Conservation (phyloP, 2,797 vertebrate genomes). For the Catharus ustulatus region DNA sequence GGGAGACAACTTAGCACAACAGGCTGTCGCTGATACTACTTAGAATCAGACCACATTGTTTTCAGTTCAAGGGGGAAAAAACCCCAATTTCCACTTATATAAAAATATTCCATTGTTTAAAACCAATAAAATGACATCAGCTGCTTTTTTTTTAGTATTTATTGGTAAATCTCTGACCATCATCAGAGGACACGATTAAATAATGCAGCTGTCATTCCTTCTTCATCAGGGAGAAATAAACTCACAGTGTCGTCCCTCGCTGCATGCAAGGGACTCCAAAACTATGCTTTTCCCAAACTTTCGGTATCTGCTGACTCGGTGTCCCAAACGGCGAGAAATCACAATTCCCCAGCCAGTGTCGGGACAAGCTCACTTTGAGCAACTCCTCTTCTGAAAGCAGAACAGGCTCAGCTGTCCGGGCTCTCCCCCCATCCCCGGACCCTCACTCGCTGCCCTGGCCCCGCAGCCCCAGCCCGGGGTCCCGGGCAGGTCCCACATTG, state of each 20-base stretch:
- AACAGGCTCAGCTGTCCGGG: background rate
- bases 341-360: accelerated
- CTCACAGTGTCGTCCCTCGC: background rate
- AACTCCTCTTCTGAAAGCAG: background rate
- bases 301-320: accelerated
- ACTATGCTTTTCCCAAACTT: background rate
- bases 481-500: background rate
- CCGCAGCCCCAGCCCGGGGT: background rate
- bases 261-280: background rate
- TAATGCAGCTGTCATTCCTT: background rate
- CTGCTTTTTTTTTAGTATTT: background rate
- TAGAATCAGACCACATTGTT: background rate
- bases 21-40: background rate
- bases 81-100: background rate
- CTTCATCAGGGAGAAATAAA: background rate
- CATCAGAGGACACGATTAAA: background rate
- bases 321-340: background rate
- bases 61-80: background rate
- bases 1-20: background rate
- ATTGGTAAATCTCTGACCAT: background rate
- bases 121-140: background rate
- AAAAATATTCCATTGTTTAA: background rate
- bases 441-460: accelerated
- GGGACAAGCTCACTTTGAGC: background rate
- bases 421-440: background rate